A percentile compares a stretch with the other conserved stretches of the same genome.
phyloP scores from a whole-genome alignment of 2,888 invertebrate species.

The Phaonia tiefii region DNA sequence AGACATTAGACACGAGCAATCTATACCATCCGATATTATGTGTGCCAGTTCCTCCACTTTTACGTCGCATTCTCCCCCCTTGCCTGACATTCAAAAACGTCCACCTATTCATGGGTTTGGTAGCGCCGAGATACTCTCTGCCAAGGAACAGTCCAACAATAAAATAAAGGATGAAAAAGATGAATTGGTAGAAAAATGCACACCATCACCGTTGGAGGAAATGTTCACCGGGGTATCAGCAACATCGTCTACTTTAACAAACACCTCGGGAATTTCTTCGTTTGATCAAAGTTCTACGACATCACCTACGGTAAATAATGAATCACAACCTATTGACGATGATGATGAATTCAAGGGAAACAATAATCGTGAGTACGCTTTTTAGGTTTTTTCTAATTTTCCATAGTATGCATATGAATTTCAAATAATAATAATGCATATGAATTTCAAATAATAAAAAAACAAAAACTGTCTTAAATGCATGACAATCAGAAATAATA shows the following conservation, averaged over 20 bases:
- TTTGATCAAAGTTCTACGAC: constrained; percentile 48
- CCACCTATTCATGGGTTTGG: constrained; percentile 67
- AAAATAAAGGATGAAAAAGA: constrained; percentile 76
- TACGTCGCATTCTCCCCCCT: background rate
- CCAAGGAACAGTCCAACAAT: constrained; percentile 75
- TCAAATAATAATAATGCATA: too few relatives aligned
- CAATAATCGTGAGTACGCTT: constrained; percentile 72
- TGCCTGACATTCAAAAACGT: constrained; percentile 62
- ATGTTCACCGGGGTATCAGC: constrained; percentile 69
- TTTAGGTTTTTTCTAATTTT: constrained; percentile 38
- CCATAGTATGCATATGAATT: background rate
- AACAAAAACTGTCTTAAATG: too few relatives aligned
- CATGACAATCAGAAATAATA: too few relatives aligned
- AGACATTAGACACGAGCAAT: background rate
- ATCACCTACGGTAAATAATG: constrained; percentile 15
- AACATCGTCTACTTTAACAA: constrained; percentile 33
- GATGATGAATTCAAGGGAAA: constrained; percentile 72
- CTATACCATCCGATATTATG: background rate
- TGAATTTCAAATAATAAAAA: too few relatives aligned
- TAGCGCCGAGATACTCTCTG: constrained; percentile 71
- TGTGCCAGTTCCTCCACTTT: background rate
- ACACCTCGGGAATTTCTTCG: constrained; percentile 37
- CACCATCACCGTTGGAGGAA: constrained; percentile 73
- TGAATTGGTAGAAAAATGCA: constrained; percentile 74
- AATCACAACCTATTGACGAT: constrained; percentile 58